Evolutionary conservation across 2,113 vertebrate species (phyloP).

Genomic region (Campylomormyrus numenius): DNA sequence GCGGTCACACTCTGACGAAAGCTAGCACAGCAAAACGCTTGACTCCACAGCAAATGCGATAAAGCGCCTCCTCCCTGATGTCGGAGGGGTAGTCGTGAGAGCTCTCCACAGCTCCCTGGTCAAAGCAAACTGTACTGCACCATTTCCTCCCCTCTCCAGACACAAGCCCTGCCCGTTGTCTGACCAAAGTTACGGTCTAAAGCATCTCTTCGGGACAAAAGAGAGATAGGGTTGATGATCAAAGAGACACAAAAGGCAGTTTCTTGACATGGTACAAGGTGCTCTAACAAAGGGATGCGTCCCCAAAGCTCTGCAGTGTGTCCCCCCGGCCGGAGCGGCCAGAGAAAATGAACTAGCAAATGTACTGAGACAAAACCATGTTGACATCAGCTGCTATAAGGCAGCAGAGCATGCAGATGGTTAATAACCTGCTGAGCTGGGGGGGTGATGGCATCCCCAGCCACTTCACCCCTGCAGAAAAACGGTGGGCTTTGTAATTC

Average conservation of each 20-base stretch:
- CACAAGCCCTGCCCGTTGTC: neutral
- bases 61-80: neutral
- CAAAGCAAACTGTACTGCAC: neutral
- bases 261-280: neutral
- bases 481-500: neutral
- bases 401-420: neutral
- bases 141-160: neutral
- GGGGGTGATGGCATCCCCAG: neutral
- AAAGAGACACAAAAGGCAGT: slow-evolving; percentile 2
- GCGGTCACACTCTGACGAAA: neutral
- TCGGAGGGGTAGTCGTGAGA: neutral
- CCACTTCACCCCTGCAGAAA: slow-evolving; percentile 27
- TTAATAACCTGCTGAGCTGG: slow-evolving; percentile 4
- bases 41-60: neutral
- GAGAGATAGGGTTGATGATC: neutral
- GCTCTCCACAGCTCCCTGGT: neutral
- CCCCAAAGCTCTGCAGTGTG: neutral
- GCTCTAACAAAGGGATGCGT: neutral
- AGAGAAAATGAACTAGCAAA: neutral
- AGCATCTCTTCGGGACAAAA: neutral
- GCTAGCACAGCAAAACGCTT: neutral
- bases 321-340: neutral
- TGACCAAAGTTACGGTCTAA: slow-evolving; percentile 1
- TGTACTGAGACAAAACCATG: neutral
- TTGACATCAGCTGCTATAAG: neutral